Conservation (phyloP, 2,888 invertebrate species). For the Caenorhabditis virilis region DNA sequence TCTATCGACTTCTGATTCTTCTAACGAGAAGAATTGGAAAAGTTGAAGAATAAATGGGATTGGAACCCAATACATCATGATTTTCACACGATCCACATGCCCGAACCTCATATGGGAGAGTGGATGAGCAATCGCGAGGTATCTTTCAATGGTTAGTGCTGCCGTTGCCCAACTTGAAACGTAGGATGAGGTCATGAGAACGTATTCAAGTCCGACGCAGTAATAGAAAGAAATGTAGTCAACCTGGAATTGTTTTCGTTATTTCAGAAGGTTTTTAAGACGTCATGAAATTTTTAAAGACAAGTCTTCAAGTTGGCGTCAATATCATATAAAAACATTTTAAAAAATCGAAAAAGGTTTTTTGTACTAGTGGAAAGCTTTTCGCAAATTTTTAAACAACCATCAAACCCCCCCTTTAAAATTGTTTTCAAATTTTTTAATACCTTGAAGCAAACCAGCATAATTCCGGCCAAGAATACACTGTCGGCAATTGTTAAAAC, state of each 20-base stretch:
- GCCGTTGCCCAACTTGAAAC: slow-evolving; percentile 66
- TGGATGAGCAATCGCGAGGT: slow-evolving; percentile 66
- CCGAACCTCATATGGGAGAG: slow-evolving; percentile 61
- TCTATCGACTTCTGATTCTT: slow-evolving; percentile 38
- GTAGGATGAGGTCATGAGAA: slow-evolving; percentile 64
- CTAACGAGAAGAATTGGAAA: slow-evolving; percentile 59
- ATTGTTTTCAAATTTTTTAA: neutral
- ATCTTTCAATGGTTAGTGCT: slow-evolving; percentile 66
- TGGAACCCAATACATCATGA: slow-evolving; percentile 63
- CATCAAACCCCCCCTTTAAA: too few species aligned
- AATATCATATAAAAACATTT: too few species aligned
- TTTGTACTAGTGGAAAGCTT: too few species aligned
- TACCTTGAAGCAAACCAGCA: slow-evolving; percentile 60
- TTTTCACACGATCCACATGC: slow-evolving; percentile 54
- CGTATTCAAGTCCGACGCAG: slow-evolving; percentile 64
- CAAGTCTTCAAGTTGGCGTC: too few species aligned
- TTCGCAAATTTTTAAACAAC: too few species aligned
- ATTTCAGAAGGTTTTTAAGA: neutral
- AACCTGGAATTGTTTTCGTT: slow-evolving; percentile 28
- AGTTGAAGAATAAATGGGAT: slow-evolving; percentile 65
- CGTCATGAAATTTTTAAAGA: neutral
- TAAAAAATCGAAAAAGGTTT: too few species aligned
- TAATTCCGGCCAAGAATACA: slow-evolving; percentile 59
- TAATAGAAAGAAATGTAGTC: slow-evolving; percentile 60
- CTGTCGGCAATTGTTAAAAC: slow-evolving; percentile 64